Percentiles rank a stretch among this genome's conserved stretches.
phyloP scores from a whole-genome alignment of 30 jellyfish, hydroid and myxozoan genomes.

The Hydra vulgaris region DNA sequence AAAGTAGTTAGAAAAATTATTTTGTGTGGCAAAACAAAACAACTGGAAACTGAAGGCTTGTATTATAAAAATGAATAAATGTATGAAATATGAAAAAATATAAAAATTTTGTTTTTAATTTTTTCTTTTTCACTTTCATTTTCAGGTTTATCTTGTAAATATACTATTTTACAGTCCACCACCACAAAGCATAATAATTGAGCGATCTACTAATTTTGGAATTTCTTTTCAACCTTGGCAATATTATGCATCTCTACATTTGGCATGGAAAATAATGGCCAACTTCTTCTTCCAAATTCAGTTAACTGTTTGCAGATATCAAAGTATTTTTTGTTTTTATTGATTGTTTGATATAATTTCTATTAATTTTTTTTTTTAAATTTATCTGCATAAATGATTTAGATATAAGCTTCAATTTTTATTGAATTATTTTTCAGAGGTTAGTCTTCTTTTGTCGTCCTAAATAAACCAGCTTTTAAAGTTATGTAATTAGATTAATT shows the following conservation, averaged over 20 bases:
- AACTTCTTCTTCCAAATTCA: slow-evolving; percentile 68
- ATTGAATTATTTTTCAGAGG: too few species aligned
- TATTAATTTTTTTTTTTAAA: too few species aligned
- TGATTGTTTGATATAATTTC: not conserved
- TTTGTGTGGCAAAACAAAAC: too few species aligned
- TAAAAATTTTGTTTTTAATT: slow-evolving; percentile 12
- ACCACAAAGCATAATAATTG: slow-evolving; percentile 73
- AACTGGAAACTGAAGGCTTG: too few species aligned
- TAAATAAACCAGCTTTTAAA: too few species aligned
- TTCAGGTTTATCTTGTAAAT: slow-evolving; percentile 60
- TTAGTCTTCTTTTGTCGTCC: too few species aligned
- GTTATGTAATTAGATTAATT: too few species aligned
- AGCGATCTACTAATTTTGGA: slow-evolving; percentile 80
- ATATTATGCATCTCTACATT: slow-evolving; percentile 58
- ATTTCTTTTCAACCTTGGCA: slow-evolving; percentile 85
- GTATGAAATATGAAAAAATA: not conserved
- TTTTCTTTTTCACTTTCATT: too few species aligned
- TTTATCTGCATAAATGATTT: too few species aligned
- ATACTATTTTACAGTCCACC: slow-evolving; percentile 95
- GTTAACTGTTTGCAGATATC: slow-evolving; percentile 81
- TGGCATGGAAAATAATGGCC: slow-evolving; percentile 67
- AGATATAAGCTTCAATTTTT: too few species aligned
- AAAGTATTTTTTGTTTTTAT: too few species aligned
- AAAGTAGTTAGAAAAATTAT: too few species aligned
- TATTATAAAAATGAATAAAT: not conserved